These are phyloP conservation scores for Cephonodes hylas DNA, from an alignment of 2,888 invertebrate species.

Conservation along the genomic window DNA sequence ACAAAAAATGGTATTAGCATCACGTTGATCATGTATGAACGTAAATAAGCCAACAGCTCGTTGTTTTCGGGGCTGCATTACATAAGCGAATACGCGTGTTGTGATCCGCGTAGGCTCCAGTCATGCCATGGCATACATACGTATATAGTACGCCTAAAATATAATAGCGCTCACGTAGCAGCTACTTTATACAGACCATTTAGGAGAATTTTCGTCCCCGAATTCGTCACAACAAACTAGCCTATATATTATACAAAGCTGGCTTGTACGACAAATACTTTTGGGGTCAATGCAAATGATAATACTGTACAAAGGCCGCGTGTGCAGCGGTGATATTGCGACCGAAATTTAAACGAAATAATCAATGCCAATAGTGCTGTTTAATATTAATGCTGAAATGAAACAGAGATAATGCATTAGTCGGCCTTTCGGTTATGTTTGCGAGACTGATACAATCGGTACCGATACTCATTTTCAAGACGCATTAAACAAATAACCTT, in stretches of 20 bases:
- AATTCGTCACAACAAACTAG: constrained; percentile 12
- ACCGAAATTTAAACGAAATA: neutral
- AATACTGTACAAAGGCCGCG: neutral
- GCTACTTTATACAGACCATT: constrained; percentile 22
- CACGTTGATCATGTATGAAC: constrained; percentile 29
- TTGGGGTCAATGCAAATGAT: constrained; percentile 1
- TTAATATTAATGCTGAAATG: neutral
- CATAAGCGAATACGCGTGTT: constrained; percentile 32
- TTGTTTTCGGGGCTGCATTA: constrained; percentile 26
- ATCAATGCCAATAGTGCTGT: neutral
- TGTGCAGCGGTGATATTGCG: constrained; percentile 5
- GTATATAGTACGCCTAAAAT: constrained; percentile 36
- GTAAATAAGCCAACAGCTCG: constrained; percentile 4
- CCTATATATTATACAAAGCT: constrained; percentile 8
- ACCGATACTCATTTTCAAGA: too few species aligned
- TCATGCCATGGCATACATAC: constrained; percentile 35
- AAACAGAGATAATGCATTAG: neutral
- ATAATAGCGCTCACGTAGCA: constrained; percentile 34
- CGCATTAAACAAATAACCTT: too few species aligned
- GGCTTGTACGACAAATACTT: constrained; percentile 5
- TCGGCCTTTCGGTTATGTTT: neutral
- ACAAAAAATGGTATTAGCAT: constrained; percentile 21
- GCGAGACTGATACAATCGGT: neutral
- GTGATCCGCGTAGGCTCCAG: constrained; percentile 35
- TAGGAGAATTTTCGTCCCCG: constrained; percentile 12